These are phyloP conservation scores for Ennomos erosarius DNA, from an alignment of 2,888 invertebrate species.

Conservation along the genomic window DNA sequence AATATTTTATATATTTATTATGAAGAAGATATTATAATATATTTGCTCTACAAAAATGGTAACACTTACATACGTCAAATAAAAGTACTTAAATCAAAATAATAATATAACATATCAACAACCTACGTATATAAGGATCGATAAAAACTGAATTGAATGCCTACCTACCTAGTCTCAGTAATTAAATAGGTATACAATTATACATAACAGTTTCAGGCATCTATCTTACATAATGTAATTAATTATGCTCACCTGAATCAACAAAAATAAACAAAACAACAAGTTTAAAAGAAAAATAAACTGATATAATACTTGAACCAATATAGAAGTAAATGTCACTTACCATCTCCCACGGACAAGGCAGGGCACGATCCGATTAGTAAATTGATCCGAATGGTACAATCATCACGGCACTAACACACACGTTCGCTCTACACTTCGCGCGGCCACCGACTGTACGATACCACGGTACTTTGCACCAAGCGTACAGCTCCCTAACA, in stretches of 20 bases:
- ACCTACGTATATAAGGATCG: too few species aligned
- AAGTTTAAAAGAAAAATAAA: constrained; percentile 1
- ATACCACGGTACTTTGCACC: constrained; percentile 5
- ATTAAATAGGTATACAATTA: too few species aligned
- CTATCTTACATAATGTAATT: too few species aligned
- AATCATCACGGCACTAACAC: constrained; percentile 60
- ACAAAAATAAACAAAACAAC: background rate
- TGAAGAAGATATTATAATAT: too few species aligned
- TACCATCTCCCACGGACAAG: constrained; percentile 40
- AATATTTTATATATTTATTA: too few species aligned
- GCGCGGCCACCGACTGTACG: constrained; percentile 64
- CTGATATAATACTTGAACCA: background rate
- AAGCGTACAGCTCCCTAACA: constrained; percentile 12
- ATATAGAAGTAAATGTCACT: constrained; percentile 23
- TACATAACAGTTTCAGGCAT: too few species aligned
- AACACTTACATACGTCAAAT: too few species aligned
- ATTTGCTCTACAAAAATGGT: too few species aligned
- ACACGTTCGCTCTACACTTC: constrained; percentile 59
- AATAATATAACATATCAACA: too few species aligned
- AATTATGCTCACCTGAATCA: constrained; percentile 4
- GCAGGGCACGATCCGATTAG: constrained; percentile 42
- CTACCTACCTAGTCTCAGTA: too few species aligned
- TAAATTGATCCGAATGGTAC: constrained; percentile 70
- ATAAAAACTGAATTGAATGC: too few species aligned
- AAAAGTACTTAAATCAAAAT: too few species aligned